A percentile compares a stretch with the other conserved stretches of the same genome.
phyloP scores from a whole-genome alignment of 1,140 invertebrate genomes.

The Drosophila tristis region DNA sequence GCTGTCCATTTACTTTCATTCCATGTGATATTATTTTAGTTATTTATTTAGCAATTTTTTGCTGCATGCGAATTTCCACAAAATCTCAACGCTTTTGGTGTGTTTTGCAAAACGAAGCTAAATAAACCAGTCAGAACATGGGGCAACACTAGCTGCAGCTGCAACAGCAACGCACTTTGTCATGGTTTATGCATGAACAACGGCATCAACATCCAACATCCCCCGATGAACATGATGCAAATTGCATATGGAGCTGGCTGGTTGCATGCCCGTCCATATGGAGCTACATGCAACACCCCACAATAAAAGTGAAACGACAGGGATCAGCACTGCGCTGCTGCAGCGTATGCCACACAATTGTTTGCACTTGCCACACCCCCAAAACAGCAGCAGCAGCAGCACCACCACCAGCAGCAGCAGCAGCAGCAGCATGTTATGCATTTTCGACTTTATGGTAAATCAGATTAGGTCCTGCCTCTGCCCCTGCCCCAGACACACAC shows the following conservation, averaged over 20 bases:
- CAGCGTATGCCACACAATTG: constrained; percentile 49
- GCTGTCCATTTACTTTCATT: background rate
- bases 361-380: constrained; percentile 11
- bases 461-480: constrained; percentile 52
- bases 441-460: constrained; percentile 73
- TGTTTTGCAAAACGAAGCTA: constrained; percentile 63
- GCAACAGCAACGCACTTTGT: constrained; percentile 43
- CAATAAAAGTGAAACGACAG: constrained; percentile 48
- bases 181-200: constrained; percentile 62
- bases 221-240: constrained; percentile 36
- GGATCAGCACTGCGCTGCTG: constrained; percentile 22
- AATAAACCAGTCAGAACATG: constrained; percentile 50
- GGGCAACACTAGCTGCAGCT: constrained; percentile 42
- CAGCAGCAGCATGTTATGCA: constrained; percentile 41
- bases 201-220: constrained; percentile 27
- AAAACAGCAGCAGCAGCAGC: background rate
- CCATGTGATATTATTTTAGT: constrained; percentile 26
- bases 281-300: constrained; percentile 30
- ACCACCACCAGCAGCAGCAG: too few relatives aligned
- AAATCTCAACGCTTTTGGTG: constrained; percentile 53
- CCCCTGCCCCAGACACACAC: constrained; percentile 3
- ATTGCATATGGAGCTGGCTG: constrained; percentile 19
- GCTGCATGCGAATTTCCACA: constrained; percentile 59
- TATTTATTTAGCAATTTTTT: constrained; percentile 39
- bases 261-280: constrained; percentile 12